A percentile compares a stretch with the other conserved stretches of the same genome.
Conservation (phyloP, 2,113 vertebrate species). For the Gopherus evgoodei region DNA sequence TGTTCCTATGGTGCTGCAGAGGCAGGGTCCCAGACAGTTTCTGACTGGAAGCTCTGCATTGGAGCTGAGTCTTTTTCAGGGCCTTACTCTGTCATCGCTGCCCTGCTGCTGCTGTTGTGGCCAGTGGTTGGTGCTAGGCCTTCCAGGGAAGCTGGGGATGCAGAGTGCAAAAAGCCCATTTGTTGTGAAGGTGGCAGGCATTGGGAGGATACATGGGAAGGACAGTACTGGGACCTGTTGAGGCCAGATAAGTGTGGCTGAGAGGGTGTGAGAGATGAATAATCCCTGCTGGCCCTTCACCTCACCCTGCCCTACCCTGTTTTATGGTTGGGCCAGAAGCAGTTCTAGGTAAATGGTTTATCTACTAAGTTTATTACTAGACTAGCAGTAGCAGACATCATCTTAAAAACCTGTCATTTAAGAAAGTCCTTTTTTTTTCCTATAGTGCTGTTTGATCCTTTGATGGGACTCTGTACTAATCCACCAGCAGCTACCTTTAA, state of each 20-base stretch:
- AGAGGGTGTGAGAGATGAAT: not conserved
- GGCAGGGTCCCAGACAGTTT: not conserved
- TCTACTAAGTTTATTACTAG: not conserved
- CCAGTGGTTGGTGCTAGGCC: not conserved
- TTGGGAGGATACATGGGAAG: not conserved
- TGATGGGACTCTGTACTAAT: not conserved
- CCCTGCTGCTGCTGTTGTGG: not conserved
- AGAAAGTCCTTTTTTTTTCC: not conserved
- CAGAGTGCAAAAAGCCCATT: not conserved
- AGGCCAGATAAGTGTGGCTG: not conserved
- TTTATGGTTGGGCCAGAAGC: not conserved
- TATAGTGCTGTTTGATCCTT: not conserved
- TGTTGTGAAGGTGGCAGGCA: not conserved
- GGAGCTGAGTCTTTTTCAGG: not conserved
- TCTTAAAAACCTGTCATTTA: not conserved
- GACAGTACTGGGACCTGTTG: not conserved
- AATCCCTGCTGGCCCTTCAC: accelerated
- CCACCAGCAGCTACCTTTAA: not conserved
- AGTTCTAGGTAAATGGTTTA: not conserved
- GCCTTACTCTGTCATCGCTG: not conserved
- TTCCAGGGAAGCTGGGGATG: not conserved
- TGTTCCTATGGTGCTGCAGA: not conserved
- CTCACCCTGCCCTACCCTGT: not conserved
- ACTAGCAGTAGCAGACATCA: not conserved
- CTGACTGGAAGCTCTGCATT: not conserved